These are phyloP conservation scores for Ateles fusciceps DNA, from an alignment of 2,797 vertebrate species.

Conservation along the genomic window DNA sequence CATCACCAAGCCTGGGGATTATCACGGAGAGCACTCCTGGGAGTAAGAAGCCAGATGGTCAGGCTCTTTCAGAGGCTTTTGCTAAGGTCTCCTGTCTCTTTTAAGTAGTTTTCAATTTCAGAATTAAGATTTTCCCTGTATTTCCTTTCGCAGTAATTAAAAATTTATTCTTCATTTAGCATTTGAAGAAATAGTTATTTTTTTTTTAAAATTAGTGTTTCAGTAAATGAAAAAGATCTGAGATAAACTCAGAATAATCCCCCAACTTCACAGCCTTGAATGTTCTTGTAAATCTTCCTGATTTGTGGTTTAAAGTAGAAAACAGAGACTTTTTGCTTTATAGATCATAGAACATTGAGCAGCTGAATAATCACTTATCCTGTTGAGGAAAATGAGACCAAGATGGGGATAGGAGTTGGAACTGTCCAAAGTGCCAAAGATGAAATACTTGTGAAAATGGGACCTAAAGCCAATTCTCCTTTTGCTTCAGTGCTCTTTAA, in stretches of 20 bases:
- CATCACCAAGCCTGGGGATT: neutral
- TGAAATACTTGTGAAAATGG: neutral
- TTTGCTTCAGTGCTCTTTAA: neutral
- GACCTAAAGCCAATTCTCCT: neutral
- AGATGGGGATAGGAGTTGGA: neutral
- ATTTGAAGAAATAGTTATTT: neutral
- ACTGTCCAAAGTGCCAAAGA: neutral
- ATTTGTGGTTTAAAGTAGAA: conserved; percentile 2
- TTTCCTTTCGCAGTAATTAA: conserved; percentile 48
- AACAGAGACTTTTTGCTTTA: neutral
- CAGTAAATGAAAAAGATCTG: neutral
- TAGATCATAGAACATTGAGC: neutral
- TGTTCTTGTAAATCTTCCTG: neutral
- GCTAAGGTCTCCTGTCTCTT: neutral
- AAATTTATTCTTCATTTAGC: neutral
- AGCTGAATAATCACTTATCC: neutral
- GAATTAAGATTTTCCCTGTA: neutral
- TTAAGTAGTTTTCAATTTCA: neutral
- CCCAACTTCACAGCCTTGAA: neutral
- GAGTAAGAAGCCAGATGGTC: neutral
- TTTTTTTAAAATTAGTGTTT: neutral
- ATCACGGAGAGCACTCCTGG: neutral
- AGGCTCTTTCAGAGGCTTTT: neutral
- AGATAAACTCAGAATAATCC: neutral
- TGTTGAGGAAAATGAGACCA: neutral